Evolutionary conservation across 2,113 vertebrate species (phyloP), one percentile per base, ranked within the genome.

Genomic region (Abramis brama): DNA sequence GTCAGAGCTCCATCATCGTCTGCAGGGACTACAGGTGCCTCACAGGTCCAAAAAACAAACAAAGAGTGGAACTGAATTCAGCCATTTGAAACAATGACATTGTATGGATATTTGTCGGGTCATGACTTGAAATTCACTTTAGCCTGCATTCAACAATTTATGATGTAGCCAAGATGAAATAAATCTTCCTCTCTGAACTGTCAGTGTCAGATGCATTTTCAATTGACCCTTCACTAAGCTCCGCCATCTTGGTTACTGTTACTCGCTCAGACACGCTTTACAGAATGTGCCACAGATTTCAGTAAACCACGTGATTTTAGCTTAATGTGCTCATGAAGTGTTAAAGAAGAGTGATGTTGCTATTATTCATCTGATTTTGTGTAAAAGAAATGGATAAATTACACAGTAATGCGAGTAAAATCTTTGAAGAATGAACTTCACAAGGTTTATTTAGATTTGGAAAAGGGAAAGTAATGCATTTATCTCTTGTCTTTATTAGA

Each of bases 51-150:
- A 60, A 77, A 60, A 66, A 13, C 59, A 36, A 83, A 64, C 47
- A 79, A 1, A 27, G 27, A 15, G 21, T 21, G 3, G 60, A 73
- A 60, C 39, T 8, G 23, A 68, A 10, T 39, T 12, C 6, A 76
- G 78, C 68, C 19, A 76, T 75, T 76, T 85, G 59, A 85, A 85
- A 81, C 83, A 23, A 13, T 76, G 43, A 59, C 30, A 66, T 52
- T 43, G 57, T 17, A 45, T 64, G 23, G 77, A 81, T 13, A 27
- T 55, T 21, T 76, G 45, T 36, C 55, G 17, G 27, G n/a, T 25
- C n/a, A 12, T 36, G 17, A 21, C 17, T 57, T 33, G 9, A 77
- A 57, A 57, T 77, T 57, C 17, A 36, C 30, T 27, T 5, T 60
- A n/a, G 21, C 11, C 71, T 74, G 77, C 33, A 25, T 78, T 57